Evolutionary conservation across 2,113 vertebrate species (phyloP), one percentile per base, ranked within the genome.

Genomic region (Spea multiplicata): DNA sequence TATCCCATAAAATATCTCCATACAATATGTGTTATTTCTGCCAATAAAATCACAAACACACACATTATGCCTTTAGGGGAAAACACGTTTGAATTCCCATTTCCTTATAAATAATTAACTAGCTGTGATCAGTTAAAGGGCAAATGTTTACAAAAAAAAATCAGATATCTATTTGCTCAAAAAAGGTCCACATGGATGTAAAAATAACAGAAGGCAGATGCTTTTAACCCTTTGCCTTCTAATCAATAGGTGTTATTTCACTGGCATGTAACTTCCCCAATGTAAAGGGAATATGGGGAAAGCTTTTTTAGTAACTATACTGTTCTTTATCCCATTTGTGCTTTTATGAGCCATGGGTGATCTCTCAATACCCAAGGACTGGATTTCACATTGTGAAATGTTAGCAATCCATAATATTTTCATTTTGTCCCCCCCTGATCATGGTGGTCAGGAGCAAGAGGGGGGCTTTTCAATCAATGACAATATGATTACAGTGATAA

Each of bases 401-500:
- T 61, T 49, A 46, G 50, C 76, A 65, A 71, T 64, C 69, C 71
- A 71, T 65, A 72, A 78, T 78, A 72, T 78, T 78, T 78, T 78
- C 61, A 66, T 66, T 72, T 78, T 78, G 59, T 78, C 48, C 13
- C 68, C 68, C 76, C 71, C 72, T 78, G 30, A 78, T 46, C 76
- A 72, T 78, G 48, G 46, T 50, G 68, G 48, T 72, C 30, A 64
- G 68, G 17, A 53, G 59, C 16, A 71, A 49, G 66, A 65, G 66
- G 72, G 72, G 30, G 72, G 59, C 76, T 71, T 78, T 78, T 47
- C 52, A 79, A 79, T 73, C 77, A 73, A 79, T 79, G 70, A 67
- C 62, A 73, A 79, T 73, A 55, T 79, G 77, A 79, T 79, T 69
- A 72, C 61, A 6, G 52, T 9, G 50, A 73, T 79, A 79, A 79